A percentile compares a stretch with the other conserved stretches of the same genome.
phyloP scores from a whole-genome alignment of 1,140 invertebrate species.

The Drosophila albomicans region DNA sequence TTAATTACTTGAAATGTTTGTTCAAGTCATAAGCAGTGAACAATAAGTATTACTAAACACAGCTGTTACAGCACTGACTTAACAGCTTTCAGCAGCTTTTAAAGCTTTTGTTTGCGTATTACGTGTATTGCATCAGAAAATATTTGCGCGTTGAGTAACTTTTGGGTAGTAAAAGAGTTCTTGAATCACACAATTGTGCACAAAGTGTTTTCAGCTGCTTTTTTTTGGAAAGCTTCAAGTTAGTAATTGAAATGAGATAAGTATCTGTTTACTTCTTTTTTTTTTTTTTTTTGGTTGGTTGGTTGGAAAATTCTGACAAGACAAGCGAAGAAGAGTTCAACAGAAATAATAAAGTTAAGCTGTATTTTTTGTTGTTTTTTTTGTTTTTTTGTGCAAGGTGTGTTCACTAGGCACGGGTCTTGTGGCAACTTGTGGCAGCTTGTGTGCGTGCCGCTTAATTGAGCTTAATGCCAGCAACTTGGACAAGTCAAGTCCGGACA shows the following conservation, averaged over 20 bases:
- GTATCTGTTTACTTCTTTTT: background rate
- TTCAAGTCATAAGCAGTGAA: too few species aligned
- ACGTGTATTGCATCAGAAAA: too few species aligned
- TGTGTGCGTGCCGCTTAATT: conserved; percentile 48
- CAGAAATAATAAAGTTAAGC: conserved; percentile 8
- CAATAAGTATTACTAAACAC: too few species aligned
- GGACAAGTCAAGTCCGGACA: background rate
- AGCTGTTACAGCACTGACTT: too few species aligned
- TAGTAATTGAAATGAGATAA: conserved; percentile 18
- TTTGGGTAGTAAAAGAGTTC: too few species aligned
- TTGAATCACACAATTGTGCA: too few species aligned
- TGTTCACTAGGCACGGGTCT: conserved; percentile 54
- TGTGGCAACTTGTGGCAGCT: background rate
- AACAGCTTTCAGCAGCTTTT: background rate
- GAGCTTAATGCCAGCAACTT: conserved; percentile 40
- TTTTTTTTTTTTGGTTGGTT: background rate
- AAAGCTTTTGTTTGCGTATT: background rate
- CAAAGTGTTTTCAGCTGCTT: conserved; percentile 3
- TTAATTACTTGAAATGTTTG: too few species aligned
- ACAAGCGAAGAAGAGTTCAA: background rate
- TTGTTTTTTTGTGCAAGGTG: conserved; percentile 44
- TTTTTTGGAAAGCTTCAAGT: background rate
- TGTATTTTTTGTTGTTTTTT: too few species aligned
- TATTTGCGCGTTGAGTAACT: too few species aligned
- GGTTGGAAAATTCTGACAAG: conserved; percentile 3